Evolutionary conservation across 2,888 invertebrate species (phyloP).

Genomic region (Drosophila nigricruria): DNA sequence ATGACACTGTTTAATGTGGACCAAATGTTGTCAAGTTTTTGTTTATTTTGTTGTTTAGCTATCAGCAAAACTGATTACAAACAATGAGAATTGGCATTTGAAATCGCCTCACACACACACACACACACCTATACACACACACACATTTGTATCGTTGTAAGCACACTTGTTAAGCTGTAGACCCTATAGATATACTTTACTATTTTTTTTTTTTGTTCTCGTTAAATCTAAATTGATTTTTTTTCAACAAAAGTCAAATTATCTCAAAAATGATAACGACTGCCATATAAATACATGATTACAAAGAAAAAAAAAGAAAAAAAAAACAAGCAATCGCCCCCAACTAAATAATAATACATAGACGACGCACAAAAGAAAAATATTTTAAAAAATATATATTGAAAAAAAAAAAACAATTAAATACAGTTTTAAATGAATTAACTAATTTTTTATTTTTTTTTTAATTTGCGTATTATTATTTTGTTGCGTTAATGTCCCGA

Average conservation of each 20-base stretch:
- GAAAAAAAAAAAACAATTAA: constrained; percentile 1
- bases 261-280: constrained; percentile 74
- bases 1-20: constrained; percentile 18
- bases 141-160: constrained; percentile 32
- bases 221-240: constrained; percentile 57
- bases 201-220: constrained; percentile 43
- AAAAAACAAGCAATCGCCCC: constrained; percentile 8
- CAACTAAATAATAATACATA: constrained; percentile 25
- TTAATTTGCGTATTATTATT: constrained; percentile 29
- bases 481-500: constrained; percentile 32
- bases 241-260: constrained; percentile 64
- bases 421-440: neutral
- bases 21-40: constrained; percentile 15
- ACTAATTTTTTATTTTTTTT: constrained; percentile 10
- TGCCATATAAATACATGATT: constrained; percentile 67
- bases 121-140: constrained; percentile 9
- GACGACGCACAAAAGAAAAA: constrained; percentile 14
- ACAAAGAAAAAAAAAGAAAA: neutral
- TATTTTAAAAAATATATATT: neutral
- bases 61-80: constrained; percentile 8
- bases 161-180: constrained; percentile 37
- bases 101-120: constrained; percentile 5
- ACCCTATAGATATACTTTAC: constrained; percentile 27
- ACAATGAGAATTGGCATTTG: constrained; percentile 10
- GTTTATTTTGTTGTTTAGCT: neutral